These are phyloP conservation scores for Ctenicera cuprea DNA, from an alignment of 2,888 invertebrate species.

Conservation along the genomic window DNA sequence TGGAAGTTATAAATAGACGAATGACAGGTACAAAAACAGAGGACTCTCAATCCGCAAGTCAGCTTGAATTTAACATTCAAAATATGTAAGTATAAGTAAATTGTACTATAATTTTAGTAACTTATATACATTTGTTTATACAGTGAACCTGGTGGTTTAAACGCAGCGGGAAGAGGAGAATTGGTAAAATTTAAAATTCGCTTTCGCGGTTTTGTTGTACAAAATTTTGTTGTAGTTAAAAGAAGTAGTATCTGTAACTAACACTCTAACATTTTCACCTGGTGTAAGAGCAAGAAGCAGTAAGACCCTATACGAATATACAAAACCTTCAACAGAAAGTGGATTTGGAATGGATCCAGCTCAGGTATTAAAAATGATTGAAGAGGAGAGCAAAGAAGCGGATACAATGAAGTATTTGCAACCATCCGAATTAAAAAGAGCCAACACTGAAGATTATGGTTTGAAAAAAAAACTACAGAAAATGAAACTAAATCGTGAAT, in stretches of 20 bases:
- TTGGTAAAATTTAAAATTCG: not conserved
- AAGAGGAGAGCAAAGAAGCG: slow-evolving; percentile 67
- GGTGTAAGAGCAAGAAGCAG: slow-evolving; percentile 49
- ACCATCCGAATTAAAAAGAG: slow-evolving; percentile 65
- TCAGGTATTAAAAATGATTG: slow-evolving; percentile 64
- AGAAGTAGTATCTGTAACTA: slow-evolving; percentile 55
- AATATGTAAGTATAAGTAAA: slow-evolving; percentile 61
- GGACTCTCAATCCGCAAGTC: slow-evolving; percentile 54
- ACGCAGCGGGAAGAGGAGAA: slow-evolving; percentile 9
- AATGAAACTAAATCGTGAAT: slow-evolving; percentile 63
- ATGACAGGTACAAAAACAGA: slow-evolving; percentile 54
- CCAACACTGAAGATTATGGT: slow-evolving; percentile 60
- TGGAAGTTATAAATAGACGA: slow-evolving; percentile 55
- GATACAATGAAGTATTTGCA: slow-evolving; percentile 65
- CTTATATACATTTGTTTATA: too few relatives aligned
- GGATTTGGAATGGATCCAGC: slow-evolving; percentile 61
- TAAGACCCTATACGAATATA: slow-evolving; percentile 56
- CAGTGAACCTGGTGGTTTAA: slow-evolving; percentile 27
- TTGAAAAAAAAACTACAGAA: slow-evolving; percentile 64
- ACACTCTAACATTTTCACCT: slow-evolving; percentile 51
- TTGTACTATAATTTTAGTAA: too few relatives aligned
- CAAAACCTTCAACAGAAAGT: too few relatives aligned
- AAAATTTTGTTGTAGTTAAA: slow-evolving; percentile 43
- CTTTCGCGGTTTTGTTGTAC: not conserved
- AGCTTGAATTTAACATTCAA: slow-evolving; percentile 62